Conservation (phyloP, 2,113 vertebrate genomes). For the Reinhardtius hippoglossoides region DNA sequence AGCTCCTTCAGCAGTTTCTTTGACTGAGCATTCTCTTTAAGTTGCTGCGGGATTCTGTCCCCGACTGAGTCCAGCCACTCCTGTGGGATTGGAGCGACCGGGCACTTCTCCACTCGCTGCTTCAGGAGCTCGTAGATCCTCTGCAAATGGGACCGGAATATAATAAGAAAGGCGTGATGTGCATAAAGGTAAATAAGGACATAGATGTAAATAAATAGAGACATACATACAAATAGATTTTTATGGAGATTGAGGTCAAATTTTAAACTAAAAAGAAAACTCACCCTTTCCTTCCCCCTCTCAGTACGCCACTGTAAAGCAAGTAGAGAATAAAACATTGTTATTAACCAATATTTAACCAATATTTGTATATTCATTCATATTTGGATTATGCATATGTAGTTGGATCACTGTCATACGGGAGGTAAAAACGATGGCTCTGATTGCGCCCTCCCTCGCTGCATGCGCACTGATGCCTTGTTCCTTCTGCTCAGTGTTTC, state of each 20-base stretch:
- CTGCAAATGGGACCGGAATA: constrained; percentile 69
- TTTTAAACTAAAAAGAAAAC: constrained; percentile 28
- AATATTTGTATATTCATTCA: constrained; percentile 7
- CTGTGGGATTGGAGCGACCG: constrained; percentile 84
- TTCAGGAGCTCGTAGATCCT: constrained; percentile 87
- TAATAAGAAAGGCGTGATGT: not conserved
- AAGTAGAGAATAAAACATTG: constrained; percentile 29
- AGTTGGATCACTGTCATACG: constrained; percentile 76
- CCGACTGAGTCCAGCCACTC: constrained; percentile 87
- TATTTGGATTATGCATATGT: not conserved
- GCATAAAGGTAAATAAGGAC: not conserved
- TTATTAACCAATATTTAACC: not conserved
- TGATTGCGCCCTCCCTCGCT: constrained; percentile 37
- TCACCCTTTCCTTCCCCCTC: constrained; percentile 83
- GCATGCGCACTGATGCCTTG: constrained; percentile 7
- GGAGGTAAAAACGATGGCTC: constrained; percentile 81
- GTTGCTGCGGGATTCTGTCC: constrained; percentile 71
- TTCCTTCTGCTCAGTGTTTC: too few species aligned
- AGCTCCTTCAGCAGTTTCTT: constrained; percentile 82
- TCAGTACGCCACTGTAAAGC: constrained; percentile 87
- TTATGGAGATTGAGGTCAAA: too few species aligned
- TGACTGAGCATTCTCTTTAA: constrained; percentile 79
- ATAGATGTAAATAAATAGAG: too few species aligned
- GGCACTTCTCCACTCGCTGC: constrained; percentile 83
- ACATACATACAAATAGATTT: too few species aligned